Base-by-base conservation (phyloP, 2,888 invertebrate genomes). In the Cetonia aurata region DNA sequence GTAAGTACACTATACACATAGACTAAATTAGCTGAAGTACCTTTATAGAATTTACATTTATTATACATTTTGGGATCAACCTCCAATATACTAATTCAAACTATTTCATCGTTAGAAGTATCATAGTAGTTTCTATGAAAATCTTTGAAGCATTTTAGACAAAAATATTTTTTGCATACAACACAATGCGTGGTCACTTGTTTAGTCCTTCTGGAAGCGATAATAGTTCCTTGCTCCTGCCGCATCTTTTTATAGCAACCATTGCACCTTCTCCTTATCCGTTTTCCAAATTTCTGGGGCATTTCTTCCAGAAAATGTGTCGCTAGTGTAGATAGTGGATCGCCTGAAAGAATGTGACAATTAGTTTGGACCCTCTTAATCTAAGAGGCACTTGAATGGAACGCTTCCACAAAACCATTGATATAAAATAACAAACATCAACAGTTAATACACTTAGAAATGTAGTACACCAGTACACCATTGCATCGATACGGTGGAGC, bases 241-340 rank as follows among this genome's bases (percentile, higher is more conserved):
- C 57, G 46, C 37, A 68, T 57, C 13, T 48, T 57, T 57, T 57
- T 68, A 15, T 68, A 68, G 15, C 68, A 68, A 8, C 68, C 68
- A 4, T 57, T 46, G 15, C 68, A 68, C 10, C 46, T 46, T 57
- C 68, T 25, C 17, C 68, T 46, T 10, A 65, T 48, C 12, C 13
- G 41, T 52, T 65, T 65, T 17, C 62, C 62, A 10, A 10, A 33
- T 33, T 46, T 50, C n/a, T 37, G 62, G 3, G 62, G 62, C 50
- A 65, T 50, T 19, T 46, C 50, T 15, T 46, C 33, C 12, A 65
- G 50, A 46, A 52, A 65, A 65, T 65, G 62, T 17, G 62, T 65
- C 15, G 48, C 17, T 50, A 17, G 12, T 13, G 10, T 37, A 9
- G 10, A 10, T 37, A 37, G 37, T 8, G 37, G 37, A 37, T 37